Evolutionary conservation across 2,888 invertebrate genomes (phyloP), one percentile per base, ranked within the genome.

Genomic region (Agrochola macilenta): DNA sequence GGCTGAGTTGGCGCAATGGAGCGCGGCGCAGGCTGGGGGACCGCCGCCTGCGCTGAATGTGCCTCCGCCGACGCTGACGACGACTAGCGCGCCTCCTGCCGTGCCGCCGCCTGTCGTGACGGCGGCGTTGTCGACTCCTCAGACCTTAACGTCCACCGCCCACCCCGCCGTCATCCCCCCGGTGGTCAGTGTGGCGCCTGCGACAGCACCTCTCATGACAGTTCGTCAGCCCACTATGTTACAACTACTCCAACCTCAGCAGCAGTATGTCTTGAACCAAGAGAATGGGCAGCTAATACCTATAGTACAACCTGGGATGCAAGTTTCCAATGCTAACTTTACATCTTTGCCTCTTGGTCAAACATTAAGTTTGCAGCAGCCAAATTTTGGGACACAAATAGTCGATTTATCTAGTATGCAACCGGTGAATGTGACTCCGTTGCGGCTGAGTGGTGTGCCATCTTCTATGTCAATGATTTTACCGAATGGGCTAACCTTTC

Each of bases 1-100:
- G 74, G 97, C 97, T 58, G 97, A 97, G 87, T 91, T 97, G 87
- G 96, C 96, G 60, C 96, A 96, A 93, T 96, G 94, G 96, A 96
- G 93, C 75, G 95, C 94, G 23, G 95, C 95, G 52, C 95, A 95
- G 86, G 95, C 95, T 1, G 96, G 95, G 0, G 96, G 95, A 5
- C 95, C 96, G 11, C 96, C 95, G 58, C 96, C 95, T 39, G 91
- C 95, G n/a, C 87, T 95, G 65, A 95, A 94, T 68, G 95, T 95
- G 7, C 96, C 96, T 0, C 96, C 96, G 2, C 96, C 96, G 0
- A 89, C 95, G 0, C 81, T 96, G 20, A 92, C 95, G 0, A 95
- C 95, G 0, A 95, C 95, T 0, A 92, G 92, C 8, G 94, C 95
- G 0, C 93, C 95, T 0, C 94, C 94, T 0, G 92, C 94, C 0